Base-by-base conservation (phyloP, 2,888 invertebrate genomes). In the Leptopilina syphax region DNA sequence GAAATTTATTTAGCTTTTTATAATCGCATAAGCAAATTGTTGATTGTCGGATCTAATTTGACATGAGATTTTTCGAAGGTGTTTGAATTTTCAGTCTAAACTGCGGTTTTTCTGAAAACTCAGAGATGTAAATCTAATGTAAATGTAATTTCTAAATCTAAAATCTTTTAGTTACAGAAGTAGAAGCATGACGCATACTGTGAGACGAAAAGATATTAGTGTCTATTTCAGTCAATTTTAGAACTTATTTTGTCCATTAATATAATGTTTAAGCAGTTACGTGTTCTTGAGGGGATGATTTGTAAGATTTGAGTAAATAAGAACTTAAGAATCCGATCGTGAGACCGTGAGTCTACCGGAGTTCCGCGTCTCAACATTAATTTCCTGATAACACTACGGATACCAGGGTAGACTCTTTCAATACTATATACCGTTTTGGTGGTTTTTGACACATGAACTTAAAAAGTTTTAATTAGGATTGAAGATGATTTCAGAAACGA, bases 371-470 rank as follows among this genome's bases (percentile, higher is more conserved):
- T 44, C 63, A 44, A 60, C 24, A 85, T 85, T 3, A 85, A 85
- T 41, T 83, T 18, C 63, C 63, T 9, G 87, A 89, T 83, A 86
- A 84, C 67, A 66, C 79, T 78, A 85, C 87, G 81, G 84, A 88
- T 68, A 86, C 84, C 85, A 89, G 86, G 83, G 85, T 81, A 89
- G 83, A n/a, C 82, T 77, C 68, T 82, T 66, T 50, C 63, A 3
- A 4, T 24, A 24, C 8, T 8, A 6, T 34, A 34, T 34, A 3
- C 34, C 34, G 34, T 34, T 34, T 24, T 24, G 63, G 8, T 24
- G 3, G 9, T 24, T 63, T 24, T 24, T 63, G 24, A 24, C 9
- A 63, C 24, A 63, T 9, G 24, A 63, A 50, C 9, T 50, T 50
- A 83, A 65, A 18, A 81, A 18, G 81, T 85, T 66, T 84, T 57